Conservation (phyloP, 1,140 invertebrate species). For the Cherax destructor region DNA sequence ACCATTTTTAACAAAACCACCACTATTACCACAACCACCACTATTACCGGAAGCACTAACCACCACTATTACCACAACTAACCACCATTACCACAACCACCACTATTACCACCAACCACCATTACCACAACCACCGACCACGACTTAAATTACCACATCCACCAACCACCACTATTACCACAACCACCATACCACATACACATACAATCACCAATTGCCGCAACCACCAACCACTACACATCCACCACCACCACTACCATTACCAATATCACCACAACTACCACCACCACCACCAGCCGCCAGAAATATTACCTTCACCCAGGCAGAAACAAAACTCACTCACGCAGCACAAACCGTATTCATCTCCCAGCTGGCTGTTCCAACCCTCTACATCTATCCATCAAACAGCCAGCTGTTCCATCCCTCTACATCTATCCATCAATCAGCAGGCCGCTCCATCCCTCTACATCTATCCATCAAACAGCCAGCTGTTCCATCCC, state of each 20-base stretch:
- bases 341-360: constrained; percentile 11
- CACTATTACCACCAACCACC: neutral
- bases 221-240: neutral
- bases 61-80: too few relatives aligned
- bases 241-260: too few relatives aligned
- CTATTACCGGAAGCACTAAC: too few relatives aligned
- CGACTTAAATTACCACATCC: neutral
- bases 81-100: neutral
- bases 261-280: too few relatives aligned
- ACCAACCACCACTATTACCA: neutral
- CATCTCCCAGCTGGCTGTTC: neutral
- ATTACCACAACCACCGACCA: neutral
- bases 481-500: neutral
- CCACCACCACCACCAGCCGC: neutral
- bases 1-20: too few relatives aligned
- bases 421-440: neutral
- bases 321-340: constrained; percentile 17
- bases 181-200: neutral
- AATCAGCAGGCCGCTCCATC: neutral
- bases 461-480: neutral
- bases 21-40: too few relatives aligned
- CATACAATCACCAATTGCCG: neutral
- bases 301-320: constrained; percentile 10
- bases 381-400: neutral
- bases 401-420: neutral